Evolutionary conservation across 2,113 vertebrate species (phyloP).

Genomic region (Saimiri boliviensis): DNA sequence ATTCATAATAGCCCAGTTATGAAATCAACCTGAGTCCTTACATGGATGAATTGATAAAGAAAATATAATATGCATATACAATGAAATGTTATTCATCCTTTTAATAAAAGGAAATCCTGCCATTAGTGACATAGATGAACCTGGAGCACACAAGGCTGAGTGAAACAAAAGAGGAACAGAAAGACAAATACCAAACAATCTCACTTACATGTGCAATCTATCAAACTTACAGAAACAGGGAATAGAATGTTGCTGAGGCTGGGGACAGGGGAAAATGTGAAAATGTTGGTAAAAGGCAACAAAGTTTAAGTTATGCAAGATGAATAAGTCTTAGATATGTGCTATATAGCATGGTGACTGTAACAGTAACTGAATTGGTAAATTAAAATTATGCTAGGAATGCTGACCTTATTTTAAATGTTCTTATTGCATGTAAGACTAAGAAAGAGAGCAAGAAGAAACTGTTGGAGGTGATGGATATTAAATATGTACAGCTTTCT

Average conservation of each 20-base stretch:
- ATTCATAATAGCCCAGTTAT: not conserved
- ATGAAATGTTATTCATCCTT: not conserved
- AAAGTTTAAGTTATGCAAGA: not conserved
- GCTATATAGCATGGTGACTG: not conserved
- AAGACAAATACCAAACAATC: not conserved
- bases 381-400: not conserved
- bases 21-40: not conserved
- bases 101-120: not conserved
- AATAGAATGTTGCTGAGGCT: not conserved
- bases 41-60: not conserved
- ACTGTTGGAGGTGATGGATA: not conserved
- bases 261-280: not conserved
- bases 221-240: not conserved
- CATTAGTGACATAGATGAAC: not conserved
- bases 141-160: not conserved
- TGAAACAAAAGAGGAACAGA: not conserved
- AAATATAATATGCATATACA: not conserved
- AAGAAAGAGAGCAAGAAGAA: not conserved
- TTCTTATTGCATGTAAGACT: not conserved
- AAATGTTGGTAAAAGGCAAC: not conserved
- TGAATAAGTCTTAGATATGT: not conserved
- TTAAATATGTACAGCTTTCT: not conserved
- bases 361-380: not conserved
- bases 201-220: not conserved
- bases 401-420: not conserved